Conservation (phyloP, 2,113 vertebrate species). For the Brachypteracias leptosomus region DNA sequence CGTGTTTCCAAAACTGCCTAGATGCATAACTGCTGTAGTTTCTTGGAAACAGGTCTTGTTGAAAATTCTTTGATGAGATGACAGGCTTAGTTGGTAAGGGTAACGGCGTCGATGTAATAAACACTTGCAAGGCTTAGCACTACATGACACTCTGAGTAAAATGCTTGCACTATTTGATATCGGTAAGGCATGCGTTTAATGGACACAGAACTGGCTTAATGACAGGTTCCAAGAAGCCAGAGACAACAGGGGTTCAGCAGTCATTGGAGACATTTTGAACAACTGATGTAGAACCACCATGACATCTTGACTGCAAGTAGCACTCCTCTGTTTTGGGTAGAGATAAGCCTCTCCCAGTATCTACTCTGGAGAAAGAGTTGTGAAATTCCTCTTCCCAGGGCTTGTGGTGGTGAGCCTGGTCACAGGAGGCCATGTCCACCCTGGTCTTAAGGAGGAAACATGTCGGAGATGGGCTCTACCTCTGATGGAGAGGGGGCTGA, state of each 20-base stretch:
- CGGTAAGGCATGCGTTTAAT: neutral
- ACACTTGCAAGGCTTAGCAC: slow-evolving; percentile 38
- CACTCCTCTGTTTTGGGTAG: neutral
- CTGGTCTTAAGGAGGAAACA: neutral
- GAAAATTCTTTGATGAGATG: slow-evolving; percentile 55
- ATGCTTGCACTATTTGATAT: neutral
- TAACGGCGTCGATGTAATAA: slow-evolving; percentile 7
- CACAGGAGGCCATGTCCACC: rapidly evolving
- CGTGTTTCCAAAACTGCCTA: slow-evolving; percentile 53
- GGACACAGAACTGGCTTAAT: neutral
- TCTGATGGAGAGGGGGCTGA: neutral
- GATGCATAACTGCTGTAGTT: slow-evolving; percentile 46
- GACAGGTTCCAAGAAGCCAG: neutral
- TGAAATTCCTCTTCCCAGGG: neutral
- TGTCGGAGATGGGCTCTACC: rapidly evolving
- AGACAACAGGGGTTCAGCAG: neutral
- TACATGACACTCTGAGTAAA: slow-evolving; percentile 29
- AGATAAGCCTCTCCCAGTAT: rapidly evolving
- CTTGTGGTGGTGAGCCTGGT: neutral
- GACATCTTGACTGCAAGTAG: neutral
- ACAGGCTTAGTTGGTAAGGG: slow-evolving; percentile 52
- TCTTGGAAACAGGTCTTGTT: slow-evolving; percentile 48
- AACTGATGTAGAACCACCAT: neutral
- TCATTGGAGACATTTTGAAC: neutral
- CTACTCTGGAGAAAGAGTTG: neutral